A percentile compares a stretch with the other conserved stretches of the same genome.
Conservation (phyloP, 2,797 vertebrate genomes). For the Perodicticus potto region DNA sequence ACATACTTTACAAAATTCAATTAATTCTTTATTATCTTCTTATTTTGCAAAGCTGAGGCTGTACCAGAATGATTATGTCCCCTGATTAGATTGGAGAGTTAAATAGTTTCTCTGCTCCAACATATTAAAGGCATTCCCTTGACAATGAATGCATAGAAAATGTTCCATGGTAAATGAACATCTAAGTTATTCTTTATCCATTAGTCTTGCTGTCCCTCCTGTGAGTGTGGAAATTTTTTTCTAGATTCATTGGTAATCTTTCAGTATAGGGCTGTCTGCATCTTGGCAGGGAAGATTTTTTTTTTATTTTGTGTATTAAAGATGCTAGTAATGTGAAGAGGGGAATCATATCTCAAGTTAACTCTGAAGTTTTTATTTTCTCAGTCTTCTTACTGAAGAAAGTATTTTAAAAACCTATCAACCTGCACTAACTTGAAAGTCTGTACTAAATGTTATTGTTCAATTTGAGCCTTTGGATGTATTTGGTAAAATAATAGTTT, state of each 20-base stretch:
- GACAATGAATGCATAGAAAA: slow-evolving; percentile 52
- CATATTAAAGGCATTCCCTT: slow-evolving; percentile 45
- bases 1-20: slow-evolving; percentile 46
- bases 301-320: slow-evolving; percentile 25
- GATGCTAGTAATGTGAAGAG: background rate
- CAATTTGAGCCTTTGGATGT: background rate
- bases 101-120: slow-evolving; percentile 59
- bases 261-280: background rate
- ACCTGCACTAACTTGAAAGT: background rate
- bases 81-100: slow-evolving; percentile 66
- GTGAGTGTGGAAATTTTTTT: background rate
- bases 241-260: slow-evolving; percentile 54
- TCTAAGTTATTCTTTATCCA: slow-evolving; percentile 65
- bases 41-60: slow-evolving; percentile 46
- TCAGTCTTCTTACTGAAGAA: background rate
- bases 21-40: slow-evolving; percentile 63
- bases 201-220: slow-evolving; percentile 49
- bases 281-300: background rate
- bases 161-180: slow-evolving; percentile 60
- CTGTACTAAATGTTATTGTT: background rate
- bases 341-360: background rate
- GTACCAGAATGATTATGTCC: slow-evolving; percentile 31
- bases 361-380: slow-evolving; percentile 40
- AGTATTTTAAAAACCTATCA: background rate
- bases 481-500: slow-evolving; percentile 34